phyloP scores from a whole-genome alignment of 2,113 vertebrate genomes.

The Ibidorhyncha struthersii region DNA sequence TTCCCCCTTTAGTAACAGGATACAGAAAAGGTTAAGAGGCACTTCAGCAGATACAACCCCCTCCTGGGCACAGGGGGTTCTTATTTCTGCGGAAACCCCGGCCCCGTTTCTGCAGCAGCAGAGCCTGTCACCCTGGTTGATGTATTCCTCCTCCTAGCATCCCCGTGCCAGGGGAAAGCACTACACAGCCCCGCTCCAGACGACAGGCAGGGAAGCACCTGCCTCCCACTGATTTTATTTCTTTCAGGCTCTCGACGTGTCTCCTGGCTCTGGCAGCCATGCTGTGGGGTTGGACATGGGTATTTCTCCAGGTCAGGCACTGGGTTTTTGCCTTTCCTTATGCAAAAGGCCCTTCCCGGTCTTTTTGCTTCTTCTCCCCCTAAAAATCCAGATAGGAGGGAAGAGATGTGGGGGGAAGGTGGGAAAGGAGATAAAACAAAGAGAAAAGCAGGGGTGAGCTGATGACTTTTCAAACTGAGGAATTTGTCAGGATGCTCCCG shows the following conservation, averaged over 20 bases:
- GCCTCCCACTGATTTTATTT: not conserved
- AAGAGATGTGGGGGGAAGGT: not conserved
- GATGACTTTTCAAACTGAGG: not conserved
- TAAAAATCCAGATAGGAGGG: not conserved
- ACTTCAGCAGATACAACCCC: not conserved
- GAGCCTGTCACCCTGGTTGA: not conserved
- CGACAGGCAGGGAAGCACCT: not conserved
- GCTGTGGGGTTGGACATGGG: rapidly evolving
- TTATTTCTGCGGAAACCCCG: not conserved
- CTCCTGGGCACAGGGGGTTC: not conserved
- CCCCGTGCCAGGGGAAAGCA: not conserved
- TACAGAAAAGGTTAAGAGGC: conserved; percentile 41
- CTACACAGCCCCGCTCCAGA: rapidly evolving
- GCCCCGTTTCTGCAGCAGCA: rapidly evolving
- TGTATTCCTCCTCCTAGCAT: not conserved
- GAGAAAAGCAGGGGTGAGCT: not conserved
- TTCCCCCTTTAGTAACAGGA: not conserved
- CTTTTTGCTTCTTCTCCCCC: not conserved
- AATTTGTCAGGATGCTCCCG: not conserved
- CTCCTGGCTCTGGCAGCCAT: not conserved
- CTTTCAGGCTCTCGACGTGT: not conserved
- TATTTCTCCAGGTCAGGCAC: not conserved
- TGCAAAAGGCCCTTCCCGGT: not conserved
- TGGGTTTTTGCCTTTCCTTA: not conserved
- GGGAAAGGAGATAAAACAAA: not conserved